Percentiles rank a stretch among this genome's conserved stretches.
Evolutionary conservation across 2,888 invertebrate genomes (phyloP).

Genomic region (Drosophila acutilabella): DNA sequence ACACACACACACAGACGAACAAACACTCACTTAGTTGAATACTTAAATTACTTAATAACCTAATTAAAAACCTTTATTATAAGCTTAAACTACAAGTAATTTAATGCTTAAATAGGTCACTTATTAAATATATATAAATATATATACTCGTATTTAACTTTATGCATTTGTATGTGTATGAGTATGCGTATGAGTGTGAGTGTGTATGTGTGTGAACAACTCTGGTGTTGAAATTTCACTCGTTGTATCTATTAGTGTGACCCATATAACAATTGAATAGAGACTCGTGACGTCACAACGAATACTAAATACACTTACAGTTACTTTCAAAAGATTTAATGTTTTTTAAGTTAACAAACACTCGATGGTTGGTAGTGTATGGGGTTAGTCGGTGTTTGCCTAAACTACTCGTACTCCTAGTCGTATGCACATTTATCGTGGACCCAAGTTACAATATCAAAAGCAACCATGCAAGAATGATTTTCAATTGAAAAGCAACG

Average conservation of each 20-base stretch:
- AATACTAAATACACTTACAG: conserved; percentile 10
- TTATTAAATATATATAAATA: conserved; percentile 33
- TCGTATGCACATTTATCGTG: conserved; percentile 3
- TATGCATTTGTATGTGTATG: conserved; percentile 19
- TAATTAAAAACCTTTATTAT: conserved; percentile 24
- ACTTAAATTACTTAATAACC: conserved; percentile 13
- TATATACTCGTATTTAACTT: conserved; percentile 24
- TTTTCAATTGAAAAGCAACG: conserved; percentile 67
- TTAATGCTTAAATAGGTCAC: conserved; percentile 43
- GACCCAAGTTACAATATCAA: conserved; percentile 37
- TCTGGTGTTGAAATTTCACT: conserved; percentile 26
- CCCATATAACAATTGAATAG: conserved; percentile 47
- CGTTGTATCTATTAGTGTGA: conserved; percentile 45
- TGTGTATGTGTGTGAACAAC: conserved; percentile 14
- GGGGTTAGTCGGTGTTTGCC: conserved; percentile 4
- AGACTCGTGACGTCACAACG: not conserved
- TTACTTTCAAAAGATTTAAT: no score
- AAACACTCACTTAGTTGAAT: not conserved
- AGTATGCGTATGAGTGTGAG: conserved; percentile 8
- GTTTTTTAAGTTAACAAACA: not conserved
- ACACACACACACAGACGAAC: not conserved
- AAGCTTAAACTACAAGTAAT: conserved; percentile 29
- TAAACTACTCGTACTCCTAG: no score
- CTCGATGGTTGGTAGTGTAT: conserved; percentile 5
- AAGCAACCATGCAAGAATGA: conserved; percentile 59